phyloP scores from a whole-genome alignment of 2,888 invertebrate genomes.

The Horisme vitalbata region DNA sequence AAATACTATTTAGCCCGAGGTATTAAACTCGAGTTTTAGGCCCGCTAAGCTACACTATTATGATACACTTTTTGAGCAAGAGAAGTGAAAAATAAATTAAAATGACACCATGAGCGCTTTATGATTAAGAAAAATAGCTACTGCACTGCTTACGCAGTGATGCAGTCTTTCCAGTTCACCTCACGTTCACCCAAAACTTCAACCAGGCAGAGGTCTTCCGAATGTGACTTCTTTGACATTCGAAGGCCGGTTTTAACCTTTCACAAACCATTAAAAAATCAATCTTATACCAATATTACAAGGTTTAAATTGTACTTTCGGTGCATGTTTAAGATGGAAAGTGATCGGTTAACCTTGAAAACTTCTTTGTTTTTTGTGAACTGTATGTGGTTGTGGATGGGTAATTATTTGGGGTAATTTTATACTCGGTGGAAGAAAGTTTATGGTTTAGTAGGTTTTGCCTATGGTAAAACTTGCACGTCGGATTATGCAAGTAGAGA shows the following conservation, averaged over 20 bases:
- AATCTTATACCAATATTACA: slow-evolving; percentile 15
- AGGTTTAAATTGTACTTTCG: slow-evolving; percentile 14
- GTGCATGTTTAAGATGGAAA: slow-evolving; percentile 47
- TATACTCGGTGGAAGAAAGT: neutral
- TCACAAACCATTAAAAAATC: neutral
- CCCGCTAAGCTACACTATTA: too few relatives aligned
- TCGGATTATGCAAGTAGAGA: too few relatives aligned
- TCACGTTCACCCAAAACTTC: too few relatives aligned
- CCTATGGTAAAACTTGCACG: neutral
- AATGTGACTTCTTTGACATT: slow-evolving; percentile 75
- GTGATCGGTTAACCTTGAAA: slow-evolving; percentile 51
- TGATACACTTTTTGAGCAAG: too few relatives aligned
- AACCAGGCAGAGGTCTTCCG: slow-evolving; percentile 55
- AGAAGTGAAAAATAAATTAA: too few relatives aligned
- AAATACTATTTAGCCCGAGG: too few relatives aligned
- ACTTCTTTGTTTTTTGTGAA: slow-evolving; percentile 41
- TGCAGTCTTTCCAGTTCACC: slow-evolving; percentile 31
- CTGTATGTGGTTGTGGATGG: slow-evolving; percentile 10
- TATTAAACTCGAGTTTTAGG: too few relatives aligned
- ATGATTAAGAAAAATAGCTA: too few relatives aligned
- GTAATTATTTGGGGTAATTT: slow-evolving; percentile 9
- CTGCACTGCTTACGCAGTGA: neutral
- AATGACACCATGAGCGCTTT: too few relatives aligned
- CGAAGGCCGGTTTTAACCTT: slow-evolving; percentile 49
- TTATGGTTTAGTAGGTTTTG: neutral